phyloP scores from a whole-genome alignment of 2,797 vertebrate species.

The Synaphobranchus kaupii region DNA sequence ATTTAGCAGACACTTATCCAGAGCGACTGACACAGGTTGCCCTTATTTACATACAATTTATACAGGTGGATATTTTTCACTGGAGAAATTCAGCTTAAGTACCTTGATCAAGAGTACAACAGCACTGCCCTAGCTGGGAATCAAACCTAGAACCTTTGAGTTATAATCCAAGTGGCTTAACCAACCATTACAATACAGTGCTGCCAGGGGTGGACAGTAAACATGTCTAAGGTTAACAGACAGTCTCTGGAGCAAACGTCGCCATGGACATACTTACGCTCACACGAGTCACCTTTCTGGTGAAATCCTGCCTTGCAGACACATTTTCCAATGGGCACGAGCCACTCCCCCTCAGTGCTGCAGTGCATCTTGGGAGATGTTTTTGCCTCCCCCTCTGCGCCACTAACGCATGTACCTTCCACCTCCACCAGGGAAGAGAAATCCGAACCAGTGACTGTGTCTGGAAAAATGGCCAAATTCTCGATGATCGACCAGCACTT shows the following conservation, averaged over 20 bases:
- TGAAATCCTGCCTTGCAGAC: constrained; percentile 98
- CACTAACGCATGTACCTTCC: constrained; percentile 89
- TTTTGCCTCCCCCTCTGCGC: constrained; percentile 94
- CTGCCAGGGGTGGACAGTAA: not conserved
- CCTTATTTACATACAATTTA: not conserved
- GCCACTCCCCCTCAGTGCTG: constrained; percentile 97
- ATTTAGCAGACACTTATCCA: not conserved
- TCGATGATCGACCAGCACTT: constrained; percentile 99
- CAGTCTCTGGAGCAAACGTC: not conserved
- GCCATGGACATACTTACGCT: constrained; percentile 84
- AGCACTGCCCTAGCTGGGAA: not conserved
- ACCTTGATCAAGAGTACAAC: not conserved
- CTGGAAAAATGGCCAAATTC: constrained; percentile 97
- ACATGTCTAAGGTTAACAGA: not conserved
- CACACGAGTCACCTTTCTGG: constrained; percentile 95
- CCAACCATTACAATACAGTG: not conserved
- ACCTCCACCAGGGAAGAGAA: constrained; percentile 99
- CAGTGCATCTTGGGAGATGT: constrained; percentile 99
- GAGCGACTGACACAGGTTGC: not conserved
- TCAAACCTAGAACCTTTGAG: not conserved
- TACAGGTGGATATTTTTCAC: not conserved
- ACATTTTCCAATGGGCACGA: constrained; percentile 99
- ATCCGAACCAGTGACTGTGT: constrained; percentile 97
- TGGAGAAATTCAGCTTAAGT: not conserved
- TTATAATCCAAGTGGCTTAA: not conserved